Evolutionary conservation across 2,113 vertebrate genomes (phyloP), one percentile per base, ranked within the genome.

Genomic region (Propithecus coquereli): DNA sequence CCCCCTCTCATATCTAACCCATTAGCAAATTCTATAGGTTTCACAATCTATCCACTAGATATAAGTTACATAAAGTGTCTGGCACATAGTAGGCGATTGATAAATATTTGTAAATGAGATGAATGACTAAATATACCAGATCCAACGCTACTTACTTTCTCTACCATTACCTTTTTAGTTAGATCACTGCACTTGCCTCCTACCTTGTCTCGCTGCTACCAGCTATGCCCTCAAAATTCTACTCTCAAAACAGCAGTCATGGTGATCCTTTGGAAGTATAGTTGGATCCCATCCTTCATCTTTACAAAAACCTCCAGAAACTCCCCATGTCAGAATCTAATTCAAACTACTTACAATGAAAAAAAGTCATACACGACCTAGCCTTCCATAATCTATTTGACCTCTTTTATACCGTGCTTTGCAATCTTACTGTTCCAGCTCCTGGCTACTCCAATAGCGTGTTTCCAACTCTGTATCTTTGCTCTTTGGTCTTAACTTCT

Each of bases 111-210:
- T 50, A 50, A 43, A n/a, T 14, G 82, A 12, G 3, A 22, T 32
- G 25, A 79, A 52, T 76, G 66, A 25, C 10, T 14, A 0, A 93
- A 47, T 66, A 74, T 2, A 23, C 17, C 13, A 16, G 40, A n/a
- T 40, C 0, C 2, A 50, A 20, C 32, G 37, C 11, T 63, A 13
- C 23, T 66, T 70, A 25, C 61, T 52, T 76, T 23, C 10, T 73
- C 30, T 18, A 59, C 9, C 22, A 5, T 71, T 52, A 7, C 0
- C 2, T 0, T 23, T 86, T 66, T 50, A 2, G 6, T 27, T 40
- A 68, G 12, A 43, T 54, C 20, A 25, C 5, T 82, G 8, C 10
- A 3, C 71, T 57, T 22, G 1, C 8, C 13, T 63, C 9, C 12
- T 57, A 12, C 12, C n/a, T 71, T 23, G 6, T 65, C 13, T 77